Conservation (phyloP, 1,140 invertebrate genomes). For the Aphis gossypii region DNA sequence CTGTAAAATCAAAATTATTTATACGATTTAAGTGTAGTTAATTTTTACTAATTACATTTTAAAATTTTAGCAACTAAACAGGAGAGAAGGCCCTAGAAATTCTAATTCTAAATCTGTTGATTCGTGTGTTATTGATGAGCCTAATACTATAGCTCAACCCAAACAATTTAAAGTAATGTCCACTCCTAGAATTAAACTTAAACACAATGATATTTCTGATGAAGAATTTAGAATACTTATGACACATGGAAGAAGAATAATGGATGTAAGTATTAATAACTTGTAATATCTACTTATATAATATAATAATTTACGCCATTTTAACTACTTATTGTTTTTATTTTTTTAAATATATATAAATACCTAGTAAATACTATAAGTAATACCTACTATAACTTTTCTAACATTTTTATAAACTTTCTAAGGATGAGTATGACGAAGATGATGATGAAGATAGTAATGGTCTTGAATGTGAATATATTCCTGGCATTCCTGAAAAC, state of each 20-base stretch:
- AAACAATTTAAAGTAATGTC: slow-evolving; percentile 72
- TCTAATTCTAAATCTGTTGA: slow-evolving; percentile 69
- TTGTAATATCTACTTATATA: slow-evolving; percentile 49
- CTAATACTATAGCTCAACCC: not conserved
- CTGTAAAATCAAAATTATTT: slow-evolving; percentile 74
- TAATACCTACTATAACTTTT: not conserved
- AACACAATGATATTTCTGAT: slow-evolving; percentile 90
- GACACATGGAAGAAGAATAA: slow-evolving; percentile 74
- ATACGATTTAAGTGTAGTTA: not conserved
- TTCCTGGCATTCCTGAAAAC: not conserved
- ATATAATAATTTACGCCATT: not conserved
- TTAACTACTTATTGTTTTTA: not conserved
- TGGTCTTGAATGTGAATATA: slow-evolving; percentile 6
- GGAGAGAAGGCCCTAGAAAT: slow-evolving; percentile 98
- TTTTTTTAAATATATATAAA: not conserved
- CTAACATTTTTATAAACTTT: not conserved
- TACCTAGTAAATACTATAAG: not conserved
- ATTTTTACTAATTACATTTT: slow-evolving; percentile 15
- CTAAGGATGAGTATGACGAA: not conserved
- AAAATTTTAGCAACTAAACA: slow-evolving; percentile 87
- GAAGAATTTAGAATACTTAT: slow-evolving; percentile 97
- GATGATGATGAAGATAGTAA: slow-evolving; percentile 1
- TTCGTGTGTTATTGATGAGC: not conserved
- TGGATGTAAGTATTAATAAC: slow-evolving; percentile 68
- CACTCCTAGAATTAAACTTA: slow-evolving; percentile 90